These are phyloP conservation scores for Pogonocherus hispidulus DNA, from an alignment of 2,888 invertebrate genomes.

Conservation along the genomic window DNA sequence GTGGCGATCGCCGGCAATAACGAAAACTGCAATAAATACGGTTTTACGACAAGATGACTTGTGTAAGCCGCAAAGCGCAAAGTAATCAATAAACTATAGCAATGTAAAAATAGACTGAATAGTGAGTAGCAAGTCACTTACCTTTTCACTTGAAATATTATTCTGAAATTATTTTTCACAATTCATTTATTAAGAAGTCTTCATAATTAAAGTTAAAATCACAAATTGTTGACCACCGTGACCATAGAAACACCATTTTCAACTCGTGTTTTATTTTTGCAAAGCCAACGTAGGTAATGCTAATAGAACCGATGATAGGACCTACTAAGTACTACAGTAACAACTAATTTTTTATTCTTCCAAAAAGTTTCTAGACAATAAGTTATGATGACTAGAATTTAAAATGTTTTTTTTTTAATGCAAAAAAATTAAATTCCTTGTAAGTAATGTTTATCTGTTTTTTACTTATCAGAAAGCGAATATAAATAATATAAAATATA, in stretches of 20 bases:
- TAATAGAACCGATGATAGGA: too few relatives aligned
- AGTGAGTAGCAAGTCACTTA: slow-evolving; percentile 7
- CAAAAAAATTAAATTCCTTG: too few relatives aligned
- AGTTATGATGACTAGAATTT: too few relatives aligned
- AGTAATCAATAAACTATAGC: slow-evolving; percentile 42
- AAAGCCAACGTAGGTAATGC: slow-evolving; percentile 19
- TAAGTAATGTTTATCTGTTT: too few relatives aligned
- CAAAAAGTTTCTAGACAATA: too few relatives aligned
- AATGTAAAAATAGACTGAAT: slow-evolving; percentile 31
- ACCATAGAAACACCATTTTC: slow-evolving; percentile 37
- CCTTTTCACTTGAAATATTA: not conserved
- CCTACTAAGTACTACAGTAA: too few relatives aligned
- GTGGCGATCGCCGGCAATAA: slow-evolving; percentile 47
- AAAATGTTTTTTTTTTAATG: too few relatives aligned
- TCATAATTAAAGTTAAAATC: not conserved
- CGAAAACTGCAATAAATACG: slow-evolving; percentile 49
- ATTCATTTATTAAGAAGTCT: not conserved
- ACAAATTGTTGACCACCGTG: slow-evolving; percentile 33
- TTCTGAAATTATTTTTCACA: not conserved
- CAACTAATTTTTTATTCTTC: too few relatives aligned
- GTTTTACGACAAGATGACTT: slow-evolving; percentile 33
- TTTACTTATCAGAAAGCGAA: too few relatives aligned
- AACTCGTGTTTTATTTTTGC: slow-evolving; percentile 25
- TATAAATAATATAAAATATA: too few relatives aligned
- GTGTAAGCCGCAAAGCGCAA: slow-evolving; percentile 43